Conservation (phyloP, 2,888 invertebrate species). For the Parasteatoda lunata region DNA sequence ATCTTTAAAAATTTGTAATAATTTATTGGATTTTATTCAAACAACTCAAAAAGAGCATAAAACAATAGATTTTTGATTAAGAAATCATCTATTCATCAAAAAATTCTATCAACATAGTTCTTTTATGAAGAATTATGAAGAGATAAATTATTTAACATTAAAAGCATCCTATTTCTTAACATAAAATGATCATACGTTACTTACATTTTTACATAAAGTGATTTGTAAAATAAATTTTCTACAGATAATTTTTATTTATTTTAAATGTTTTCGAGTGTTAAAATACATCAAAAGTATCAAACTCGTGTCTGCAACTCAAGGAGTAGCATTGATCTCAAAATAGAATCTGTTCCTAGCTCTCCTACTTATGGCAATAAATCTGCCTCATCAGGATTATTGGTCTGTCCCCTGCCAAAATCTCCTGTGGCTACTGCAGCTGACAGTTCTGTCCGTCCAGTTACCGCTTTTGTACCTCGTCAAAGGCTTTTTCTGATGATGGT, state of each 20-base stretch:
- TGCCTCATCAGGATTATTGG: conserved; percentile 38
- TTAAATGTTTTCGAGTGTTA: conserved; percentile 75
- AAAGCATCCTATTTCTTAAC: no score
- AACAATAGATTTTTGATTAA: no score
- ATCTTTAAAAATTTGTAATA: no score
- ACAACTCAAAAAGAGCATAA: no score
- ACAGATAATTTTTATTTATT: neutral
- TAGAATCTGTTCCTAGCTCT: conserved; percentile 51
- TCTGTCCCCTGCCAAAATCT: conserved; percentile 30
- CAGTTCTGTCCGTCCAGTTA: neutral
- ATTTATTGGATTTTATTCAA: no score
- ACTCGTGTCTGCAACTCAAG: conserved; percentile 71
- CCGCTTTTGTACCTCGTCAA: conserved; percentile 80
- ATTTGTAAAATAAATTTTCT: no score
- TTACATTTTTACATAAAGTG: no score
- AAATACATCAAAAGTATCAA: conserved; percentile 75
- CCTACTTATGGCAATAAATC: conserved; percentile 47
- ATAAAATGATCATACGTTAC: no score
- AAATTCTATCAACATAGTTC: no score
- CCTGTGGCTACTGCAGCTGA: conserved; percentile 11
- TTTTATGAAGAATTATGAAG: no score
- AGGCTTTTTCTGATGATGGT: conserved; percentile 79
- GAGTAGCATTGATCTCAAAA: conserved; percentile 14
- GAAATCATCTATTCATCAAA: no score
- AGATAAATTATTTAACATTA: no score